A percentile compares a stretch with the other conserved stretches of the same genome.
Evolutionary conservation across 1,140 invertebrate species (phyloP).

Genomic region (Lepeophtheirus salmonis): DNA sequence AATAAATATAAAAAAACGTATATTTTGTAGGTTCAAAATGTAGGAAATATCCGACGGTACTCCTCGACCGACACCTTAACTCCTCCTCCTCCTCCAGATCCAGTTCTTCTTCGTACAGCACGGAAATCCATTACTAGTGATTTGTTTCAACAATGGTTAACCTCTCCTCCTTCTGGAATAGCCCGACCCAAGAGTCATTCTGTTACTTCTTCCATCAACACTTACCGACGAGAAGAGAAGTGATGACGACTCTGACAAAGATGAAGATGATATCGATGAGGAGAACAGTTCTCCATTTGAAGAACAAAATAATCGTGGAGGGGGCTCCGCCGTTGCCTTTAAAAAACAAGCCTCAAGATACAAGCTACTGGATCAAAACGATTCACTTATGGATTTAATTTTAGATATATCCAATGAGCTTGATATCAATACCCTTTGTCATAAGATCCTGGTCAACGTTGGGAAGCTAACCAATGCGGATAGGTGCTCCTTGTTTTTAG

Average conservation of each 20-base stretch:
- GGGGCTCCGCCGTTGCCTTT: no score
- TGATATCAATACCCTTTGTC: conserved; percentile 75
- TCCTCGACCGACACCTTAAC: background rate
- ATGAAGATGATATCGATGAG: background rate
- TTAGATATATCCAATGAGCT: conserved; percentile 77
- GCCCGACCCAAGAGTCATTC: background rate
- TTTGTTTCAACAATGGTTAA: conserved; percentile 10
- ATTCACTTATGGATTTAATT: conserved; percentile 51
- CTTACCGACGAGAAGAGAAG: background rate
- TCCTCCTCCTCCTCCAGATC: background rate
- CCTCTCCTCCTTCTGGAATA: background rate
- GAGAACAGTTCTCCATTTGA: background rate
- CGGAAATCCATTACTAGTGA: conserved; percentile 10
- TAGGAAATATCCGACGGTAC: no score
- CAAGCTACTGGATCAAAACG: background rate
- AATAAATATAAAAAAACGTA: no score
- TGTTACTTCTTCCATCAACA: background rate
- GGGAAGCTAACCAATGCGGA: conserved; percentile 65
- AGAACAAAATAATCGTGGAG: background rate
- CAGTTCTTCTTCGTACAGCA: conserved; percentile 1
- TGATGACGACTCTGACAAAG: background rate
- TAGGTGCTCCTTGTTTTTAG: conserved; percentile 64
- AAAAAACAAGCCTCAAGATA: background rate
- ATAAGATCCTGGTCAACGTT: conserved; percentile 82
- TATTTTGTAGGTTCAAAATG: no score